Evolutionary conservation across 2,797 vertebrate genomes (phyloP).

Genomic region (Knipowitschia caucasica): DNA sequence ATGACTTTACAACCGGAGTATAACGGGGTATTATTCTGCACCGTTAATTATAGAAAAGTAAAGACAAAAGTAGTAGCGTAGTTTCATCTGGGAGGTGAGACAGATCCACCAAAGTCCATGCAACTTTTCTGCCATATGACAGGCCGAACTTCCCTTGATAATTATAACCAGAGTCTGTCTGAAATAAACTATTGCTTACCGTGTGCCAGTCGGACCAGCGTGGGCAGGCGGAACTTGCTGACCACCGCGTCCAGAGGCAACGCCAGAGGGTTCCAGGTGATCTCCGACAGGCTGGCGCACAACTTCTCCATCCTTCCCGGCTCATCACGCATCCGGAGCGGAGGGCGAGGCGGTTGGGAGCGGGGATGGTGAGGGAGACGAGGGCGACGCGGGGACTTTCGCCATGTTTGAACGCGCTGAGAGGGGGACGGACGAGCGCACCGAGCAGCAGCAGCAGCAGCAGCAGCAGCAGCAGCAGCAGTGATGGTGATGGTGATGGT

Average conservation of each 20-base stretch:
- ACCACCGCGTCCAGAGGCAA: conserved; percentile 92
- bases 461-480: not conserved
- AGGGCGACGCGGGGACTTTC: conserved; percentile 51
- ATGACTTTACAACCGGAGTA: too few species aligned
- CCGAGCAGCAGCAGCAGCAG: conserved; percentile 26
- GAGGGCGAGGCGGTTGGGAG: conserved; percentile 5
- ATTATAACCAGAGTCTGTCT: too few species aligned
- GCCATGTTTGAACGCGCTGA: conserved; percentile 65
- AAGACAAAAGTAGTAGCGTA: too few species aligned
- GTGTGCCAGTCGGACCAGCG: conserved; percentile 86
- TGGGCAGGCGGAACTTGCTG: conserved; percentile 90
- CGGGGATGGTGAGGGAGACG: conserved; percentile 11
- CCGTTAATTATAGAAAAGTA: too few species aligned
- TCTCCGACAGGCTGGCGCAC: conserved; percentile 86
- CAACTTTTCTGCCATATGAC: too few species aligned
- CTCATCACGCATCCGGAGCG: conserved; percentile 72
- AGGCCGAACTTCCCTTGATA: too few species aligned
- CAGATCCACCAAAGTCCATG: too few species aligned
- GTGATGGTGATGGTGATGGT: too few species aligned
- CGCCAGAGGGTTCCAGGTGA: conserved; percentile 89
- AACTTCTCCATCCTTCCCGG: conserved; percentile 91
- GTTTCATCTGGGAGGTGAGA: too few species aligned
- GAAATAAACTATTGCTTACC: too few species aligned
- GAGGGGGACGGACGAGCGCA: conserved; percentile 32
- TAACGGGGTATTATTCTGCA: too few species aligned